Evolutionary conservation across 1,140 invertebrate species (phyloP).

Genomic region (Formica exsecta): DNA sequence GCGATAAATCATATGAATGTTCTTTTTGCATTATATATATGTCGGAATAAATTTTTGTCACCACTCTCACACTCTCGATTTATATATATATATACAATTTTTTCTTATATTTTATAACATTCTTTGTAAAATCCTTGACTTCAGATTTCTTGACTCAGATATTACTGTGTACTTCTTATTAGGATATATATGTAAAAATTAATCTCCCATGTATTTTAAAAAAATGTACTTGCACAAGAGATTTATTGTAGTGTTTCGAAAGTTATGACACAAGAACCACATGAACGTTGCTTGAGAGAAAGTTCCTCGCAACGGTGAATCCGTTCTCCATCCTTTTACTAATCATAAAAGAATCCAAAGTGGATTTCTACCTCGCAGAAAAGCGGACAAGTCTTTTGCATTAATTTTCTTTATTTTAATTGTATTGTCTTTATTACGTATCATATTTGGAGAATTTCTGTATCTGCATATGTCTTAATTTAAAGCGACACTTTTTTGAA

Average conservation of each 20-base stretch:
- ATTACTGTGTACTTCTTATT: too few relatives aligned
- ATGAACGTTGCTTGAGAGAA: constrained; percentile 65
- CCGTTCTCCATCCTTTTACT: constrained; percentile 66
- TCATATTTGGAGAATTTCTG: background rate
- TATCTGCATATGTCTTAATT: background rate
- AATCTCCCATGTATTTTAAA: background rate
- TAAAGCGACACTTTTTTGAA: background rate
- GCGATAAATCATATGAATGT: too few relatives aligned
- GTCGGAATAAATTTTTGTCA: too few relatives aligned
- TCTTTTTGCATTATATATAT: too few relatives aligned
- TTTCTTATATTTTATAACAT: too few relatives aligned
- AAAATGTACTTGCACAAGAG: constrained; percentile 18
- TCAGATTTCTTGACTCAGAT: too few relatives aligned
- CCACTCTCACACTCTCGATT: too few relatives aligned
- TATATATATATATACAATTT: too few relatives aligned
- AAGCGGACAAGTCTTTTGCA: background rate
- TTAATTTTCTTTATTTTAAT: background rate
- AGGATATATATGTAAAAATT: background rate
- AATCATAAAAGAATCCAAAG: constrained; percentile 65
- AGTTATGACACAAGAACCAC: constrained; percentile 58
- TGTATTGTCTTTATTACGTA: background rate
- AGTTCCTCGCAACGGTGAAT: constrained; percentile 74
- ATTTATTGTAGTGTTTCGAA: constrained; percentile 62
- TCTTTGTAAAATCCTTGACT: too few relatives aligned
- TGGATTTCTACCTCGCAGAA: constrained; percentile 56